Evolutionary conservation across 2,797 vertebrate species (phyloP).

Genomic region (Channallabes apus): DNA sequence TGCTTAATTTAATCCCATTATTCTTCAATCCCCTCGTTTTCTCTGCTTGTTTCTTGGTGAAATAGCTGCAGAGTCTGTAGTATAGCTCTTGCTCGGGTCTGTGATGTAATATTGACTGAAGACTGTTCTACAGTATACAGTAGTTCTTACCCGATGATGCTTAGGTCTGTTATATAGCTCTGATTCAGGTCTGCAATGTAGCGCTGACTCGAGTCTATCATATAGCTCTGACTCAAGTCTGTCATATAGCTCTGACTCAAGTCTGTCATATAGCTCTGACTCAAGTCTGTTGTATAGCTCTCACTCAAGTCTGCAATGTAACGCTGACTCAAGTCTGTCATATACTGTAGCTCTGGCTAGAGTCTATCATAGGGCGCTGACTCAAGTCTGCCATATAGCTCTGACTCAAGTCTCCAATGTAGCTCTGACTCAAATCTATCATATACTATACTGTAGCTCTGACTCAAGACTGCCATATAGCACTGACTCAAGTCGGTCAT

Average conservation of each 20-base stretch:
- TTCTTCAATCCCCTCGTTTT: not conserved
- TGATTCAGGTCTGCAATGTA: not conserved
- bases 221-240: not conserved
- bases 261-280: not conserved
- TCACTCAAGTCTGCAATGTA: not conserved
- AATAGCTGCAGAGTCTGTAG: not conserved
- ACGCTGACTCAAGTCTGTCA: not conserved
- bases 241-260: not conserved
- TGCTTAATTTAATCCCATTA: not conserved
- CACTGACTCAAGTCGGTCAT: not conserved
- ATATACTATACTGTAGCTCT: not conserved
- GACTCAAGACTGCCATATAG: not conserved
- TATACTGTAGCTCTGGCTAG: not conserved
- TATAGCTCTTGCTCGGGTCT: not conserved
- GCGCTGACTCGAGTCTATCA: not conserved
- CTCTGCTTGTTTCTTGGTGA: not conserved
- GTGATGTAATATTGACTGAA: not conserved
- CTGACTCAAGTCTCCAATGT: too few relatives aligned
- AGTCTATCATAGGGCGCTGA: not conserved
- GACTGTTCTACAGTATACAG: too few relatives aligned
- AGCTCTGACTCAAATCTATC: not conserved
- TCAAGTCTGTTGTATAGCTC: not conserved
- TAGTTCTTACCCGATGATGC: too few relatives aligned
- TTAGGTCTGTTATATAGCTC: not conserved
- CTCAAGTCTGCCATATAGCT: not conserved